Evolutionary conservation across 2,113 vertebrate genomes (phyloP).

Genomic region (Cricetomys ansorgei): DNA sequence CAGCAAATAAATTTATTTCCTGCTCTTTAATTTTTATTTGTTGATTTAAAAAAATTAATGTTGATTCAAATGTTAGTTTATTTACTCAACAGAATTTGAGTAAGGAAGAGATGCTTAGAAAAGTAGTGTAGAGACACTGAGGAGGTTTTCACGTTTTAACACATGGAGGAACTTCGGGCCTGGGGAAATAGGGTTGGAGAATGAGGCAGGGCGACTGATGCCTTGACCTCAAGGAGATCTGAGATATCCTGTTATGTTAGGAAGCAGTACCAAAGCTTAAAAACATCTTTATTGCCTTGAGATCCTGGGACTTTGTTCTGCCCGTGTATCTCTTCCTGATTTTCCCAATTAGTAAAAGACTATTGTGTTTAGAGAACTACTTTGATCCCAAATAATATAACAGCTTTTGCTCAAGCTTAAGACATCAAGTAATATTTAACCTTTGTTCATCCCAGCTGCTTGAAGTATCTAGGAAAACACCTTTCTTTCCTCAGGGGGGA

Average conservation of each 20-base stretch:
- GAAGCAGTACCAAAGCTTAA: background rate
- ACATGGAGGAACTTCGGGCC: background rate
- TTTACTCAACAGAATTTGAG: background rate
- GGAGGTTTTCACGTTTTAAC: background rate
- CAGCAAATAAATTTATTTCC: background rate
- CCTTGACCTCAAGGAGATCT: background rate
- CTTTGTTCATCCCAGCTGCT: background rate
- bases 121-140: background rate
- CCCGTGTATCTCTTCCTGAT: background rate
- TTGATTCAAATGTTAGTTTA: background rate
- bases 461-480: background rate
- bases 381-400: background rate
- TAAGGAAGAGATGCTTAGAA: background rate
- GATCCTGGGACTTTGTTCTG: background rate
- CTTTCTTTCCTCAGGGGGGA: background rate
- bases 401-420: conserved; percentile 20
- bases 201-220: background rate
- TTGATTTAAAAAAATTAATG: background rate
- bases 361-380: background rate
- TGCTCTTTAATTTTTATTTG: background rate
- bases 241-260: background rate
- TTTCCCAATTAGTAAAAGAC: background rate
- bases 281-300: background rate
- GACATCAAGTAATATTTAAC: background rate
- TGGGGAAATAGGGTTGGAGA: background rate